These are phyloP conservation scores for Rhizoglyphus robini DNA, from an alignment of 1,140 invertebrate genomes.

Conservation along the genomic window DNA sequence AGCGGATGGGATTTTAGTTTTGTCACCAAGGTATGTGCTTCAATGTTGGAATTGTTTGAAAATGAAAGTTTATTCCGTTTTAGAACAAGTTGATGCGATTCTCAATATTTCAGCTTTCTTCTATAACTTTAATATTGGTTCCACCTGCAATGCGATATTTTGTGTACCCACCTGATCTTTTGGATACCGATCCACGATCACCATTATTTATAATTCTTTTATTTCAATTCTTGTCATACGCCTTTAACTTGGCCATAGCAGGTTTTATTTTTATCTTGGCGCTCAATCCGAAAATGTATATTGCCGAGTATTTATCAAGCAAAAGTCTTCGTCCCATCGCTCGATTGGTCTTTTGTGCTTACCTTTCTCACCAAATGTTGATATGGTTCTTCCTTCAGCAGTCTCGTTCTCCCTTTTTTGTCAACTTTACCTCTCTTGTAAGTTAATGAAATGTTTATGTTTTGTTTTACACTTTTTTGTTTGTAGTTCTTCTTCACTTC, in stretches of 20 bases:
- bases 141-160: neutral
- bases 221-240: neutral
- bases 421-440: neutral
- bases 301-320: neutral
- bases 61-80: too few species aligned
- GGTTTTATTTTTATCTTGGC: constrained; percentile 7
- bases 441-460: neutral
- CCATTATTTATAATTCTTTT: neutral
- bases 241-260: neutral
- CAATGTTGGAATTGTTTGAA: neutral
- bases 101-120: neutral
- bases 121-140: neutral
- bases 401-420: neutral
- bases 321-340: constrained; percentile 1
- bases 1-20: neutral
- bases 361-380: constrained; percentile 4
- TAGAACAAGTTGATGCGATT: neutral
- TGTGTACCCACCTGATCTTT: neutral
- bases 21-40: constrained; percentile 1
- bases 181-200: neutral
- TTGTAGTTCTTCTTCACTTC: neutral
- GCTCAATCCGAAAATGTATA: neutral
- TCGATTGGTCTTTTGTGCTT: constrained; percentile 3
- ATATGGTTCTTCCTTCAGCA: constrained; percentile 15
- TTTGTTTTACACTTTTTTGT: neutral